These are phyloP conservation scores for Oscheius onirici DNA, from an alignment of 2,888 invertebrate species.

Conservation along the genomic window DNA sequence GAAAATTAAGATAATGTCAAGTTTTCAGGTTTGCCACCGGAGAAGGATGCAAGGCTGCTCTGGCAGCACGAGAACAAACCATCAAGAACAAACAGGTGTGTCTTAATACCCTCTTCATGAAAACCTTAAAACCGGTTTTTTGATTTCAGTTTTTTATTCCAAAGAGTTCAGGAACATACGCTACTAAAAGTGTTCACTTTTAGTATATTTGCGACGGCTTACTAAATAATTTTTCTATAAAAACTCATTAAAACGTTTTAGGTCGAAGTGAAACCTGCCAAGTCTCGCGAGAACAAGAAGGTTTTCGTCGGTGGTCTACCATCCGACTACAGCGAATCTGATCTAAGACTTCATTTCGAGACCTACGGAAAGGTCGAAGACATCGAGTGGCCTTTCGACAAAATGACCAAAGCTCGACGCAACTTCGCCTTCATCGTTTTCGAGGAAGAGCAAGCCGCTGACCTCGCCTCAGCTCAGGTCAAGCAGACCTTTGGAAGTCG, in stretches of 20 bases:
- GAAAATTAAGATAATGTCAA: too few relatives aligned
- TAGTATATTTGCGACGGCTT: too few relatives aligned
- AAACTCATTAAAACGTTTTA: slow-evolving; percentile 30
- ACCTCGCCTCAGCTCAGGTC: slow-evolving; percentile 64
- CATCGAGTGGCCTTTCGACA: slow-evolving; percentile 71
- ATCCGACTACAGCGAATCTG: slow-evolving; percentile 69
- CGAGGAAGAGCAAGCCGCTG: slow-evolving; percentile 71
- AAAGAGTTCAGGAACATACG: too few relatives aligned
- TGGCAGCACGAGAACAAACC: slow-evolving; percentile 65
- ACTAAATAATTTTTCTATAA: too few relatives aligned
- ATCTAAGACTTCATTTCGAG: slow-evolving; percentile 69
- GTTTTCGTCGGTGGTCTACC: slow-evolving; percentile 72
- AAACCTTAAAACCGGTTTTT: too few relatives aligned
- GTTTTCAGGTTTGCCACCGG: slow-evolving; percentile 61
- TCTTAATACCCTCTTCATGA: too few relatives aligned
- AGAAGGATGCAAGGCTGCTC: slow-evolving; percentile 67
- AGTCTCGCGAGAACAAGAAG: slow-evolving; percentile 72
- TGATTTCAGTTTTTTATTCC: too few relatives aligned
- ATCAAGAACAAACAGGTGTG: slow-evolving; percentile 67
- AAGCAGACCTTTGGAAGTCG: slow-evolving; percentile 70
- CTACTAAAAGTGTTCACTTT: too few relatives aligned
- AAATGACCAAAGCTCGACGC: slow-evolving; percentile 65
- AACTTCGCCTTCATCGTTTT: slow-evolving; percentile 72
- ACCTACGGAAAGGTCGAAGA: slow-evolving; percentile 71
- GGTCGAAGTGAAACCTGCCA: slow-evolving; percentile 71